Base-by-base conservation (phyloP, 2,888 invertebrate species). In the Sphecodes monilicornis region DNA sequence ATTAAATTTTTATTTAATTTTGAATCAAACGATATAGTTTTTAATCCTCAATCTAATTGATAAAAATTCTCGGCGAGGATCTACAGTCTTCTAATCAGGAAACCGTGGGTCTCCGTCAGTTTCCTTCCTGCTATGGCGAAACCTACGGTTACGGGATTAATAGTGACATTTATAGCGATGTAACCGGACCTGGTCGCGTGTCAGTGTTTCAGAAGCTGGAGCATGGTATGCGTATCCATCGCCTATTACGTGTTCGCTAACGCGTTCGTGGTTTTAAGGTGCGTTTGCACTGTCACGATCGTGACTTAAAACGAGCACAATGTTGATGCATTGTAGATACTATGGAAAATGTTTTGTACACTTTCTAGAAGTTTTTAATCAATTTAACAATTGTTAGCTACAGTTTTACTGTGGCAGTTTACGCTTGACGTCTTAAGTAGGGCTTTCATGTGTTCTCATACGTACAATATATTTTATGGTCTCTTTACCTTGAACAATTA, bases 101-200 rank as follows among this genome's bases (percentile, higher is more conserved):
- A 64, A 32, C 18, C 64, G 32, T 16, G 60, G 13, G 64, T 2
- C 64, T 22, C 8, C 32, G 60, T 18, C 29, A 32, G 29, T 29
- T 64, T n/a, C 18, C 54, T 79, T 57, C n/a, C 73, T 36, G 46
- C n/a, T 11, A 3, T 22, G 0, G 46, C 29, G 36, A 16, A 39
- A 69, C 29, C 22, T 22, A 39, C 39, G 29, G 46, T 64, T 64
- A 64, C 41, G 75, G 32, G 64, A 60, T 74, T 64, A 75, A 66
- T 64, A 6, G 43, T 32, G 18, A 57, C 73, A 57, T 16, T 73
- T 32, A 39, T 29, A 29, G n/a, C 16, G 32, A 70, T 29, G 73
- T 39, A 60, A 60, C 57, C n/a, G 26, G n/a, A 57, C 26, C 39
- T 26, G 26, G 57, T 57, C 26, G 57, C 22, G 69, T 41, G 69